phyloP scores from a whole-genome alignment of 1,140 invertebrate genomes.

The Dendrolimus kikuchii region DNA sequence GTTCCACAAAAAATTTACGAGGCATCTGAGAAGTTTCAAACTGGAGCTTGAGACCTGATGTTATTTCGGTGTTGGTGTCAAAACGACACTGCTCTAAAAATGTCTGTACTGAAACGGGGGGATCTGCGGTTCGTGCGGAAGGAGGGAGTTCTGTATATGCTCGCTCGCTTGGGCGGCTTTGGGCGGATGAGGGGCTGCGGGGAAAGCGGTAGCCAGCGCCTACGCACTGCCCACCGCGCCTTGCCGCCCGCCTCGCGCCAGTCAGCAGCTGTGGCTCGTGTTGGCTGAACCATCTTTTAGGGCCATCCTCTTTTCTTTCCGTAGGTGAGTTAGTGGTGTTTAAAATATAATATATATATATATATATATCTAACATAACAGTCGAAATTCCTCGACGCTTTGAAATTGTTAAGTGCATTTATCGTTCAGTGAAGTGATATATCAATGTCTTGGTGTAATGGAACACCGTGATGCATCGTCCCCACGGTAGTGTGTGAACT shows the following conservation, averaged over 20 bases:
- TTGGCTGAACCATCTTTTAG: conserved; percentile 68
- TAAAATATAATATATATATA: conserved; percentile 30
- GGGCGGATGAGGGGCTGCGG: conserved; percentile 17
- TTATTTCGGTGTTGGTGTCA: conserved; percentile 69
- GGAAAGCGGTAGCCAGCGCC: conserved; percentile 33
- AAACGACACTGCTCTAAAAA: conserved; percentile 68
- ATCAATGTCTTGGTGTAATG: conserved; percentile 15
- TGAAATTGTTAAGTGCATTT: conserved; percentile 31
- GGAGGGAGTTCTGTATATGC: conserved; percentile 10
- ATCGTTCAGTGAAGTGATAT: conserved; percentile 54
- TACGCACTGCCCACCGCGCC: conserved; percentile 56
- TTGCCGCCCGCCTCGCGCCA: conserved; percentile 61
- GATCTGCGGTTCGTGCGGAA: conserved; percentile 15
- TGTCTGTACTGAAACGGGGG: conserved; percentile 36
- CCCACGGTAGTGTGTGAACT: conserved; percentile 10
- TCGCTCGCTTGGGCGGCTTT: conserved; percentile 9
- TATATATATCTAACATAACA: conserved; percentile 27
- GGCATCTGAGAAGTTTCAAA: conserved; percentile 33
- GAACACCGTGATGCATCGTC: conserved; percentile 29
- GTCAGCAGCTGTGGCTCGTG: conserved; percentile 70
- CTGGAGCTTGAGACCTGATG: conserved; percentile 37
- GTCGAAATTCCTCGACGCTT: conserved; percentile 14
- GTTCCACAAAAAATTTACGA: conserved; percentile 32
- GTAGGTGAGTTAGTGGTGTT: conserved; percentile 62
- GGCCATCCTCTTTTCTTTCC: conserved; percentile 63